Percentiles rank a stretch among this genome's conserved stretches.
phyloP scores from a whole-genome alignment of 2,888 invertebrate species.

The Diadegma fenestrale region DNA sequence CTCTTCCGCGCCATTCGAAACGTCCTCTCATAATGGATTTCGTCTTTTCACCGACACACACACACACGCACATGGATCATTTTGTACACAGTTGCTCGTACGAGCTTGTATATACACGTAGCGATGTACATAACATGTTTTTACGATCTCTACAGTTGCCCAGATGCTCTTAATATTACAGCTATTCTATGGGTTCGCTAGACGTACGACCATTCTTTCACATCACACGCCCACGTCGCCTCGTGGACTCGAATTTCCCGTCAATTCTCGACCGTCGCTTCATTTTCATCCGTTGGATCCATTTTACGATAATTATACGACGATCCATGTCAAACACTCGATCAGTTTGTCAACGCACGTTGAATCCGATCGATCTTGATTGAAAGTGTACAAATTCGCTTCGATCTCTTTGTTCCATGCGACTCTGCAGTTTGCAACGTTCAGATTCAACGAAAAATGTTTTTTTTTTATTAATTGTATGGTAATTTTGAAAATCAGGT shows the following conservation, averaged over 20 bases:
- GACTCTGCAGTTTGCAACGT: too few species aligned
- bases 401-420: too few species aligned
- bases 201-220: conserved; percentile 18
- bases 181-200: conserved; percentile 38
- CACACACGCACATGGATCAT: not conserved
- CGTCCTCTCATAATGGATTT: conserved; percentile 36
- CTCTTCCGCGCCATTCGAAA: conserved; percentile 28
- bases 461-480: too few species aligned
- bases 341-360: not conserved
- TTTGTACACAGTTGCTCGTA: not conserved
- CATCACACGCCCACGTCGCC: not conserved
- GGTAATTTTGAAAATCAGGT: too few species aligned
- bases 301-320: not conserved
- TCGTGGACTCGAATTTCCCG: not conserved
- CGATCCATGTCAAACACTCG: not conserved
- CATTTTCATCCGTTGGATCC: not conserved
- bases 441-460: too few species aligned
- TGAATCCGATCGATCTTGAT: not conserved
- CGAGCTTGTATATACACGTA: not conserved
- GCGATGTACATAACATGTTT: conserved; percentile 5
- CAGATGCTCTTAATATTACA: conserved; percentile 16
- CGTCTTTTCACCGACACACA: not conserved
- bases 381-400: not conserved
- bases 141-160: conserved; percentile 26
- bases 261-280: not conserved